Evolutionary conservation across 2,888 invertebrate species (phyloP).

Genomic region (Ornithoptera priamus): DNA sequence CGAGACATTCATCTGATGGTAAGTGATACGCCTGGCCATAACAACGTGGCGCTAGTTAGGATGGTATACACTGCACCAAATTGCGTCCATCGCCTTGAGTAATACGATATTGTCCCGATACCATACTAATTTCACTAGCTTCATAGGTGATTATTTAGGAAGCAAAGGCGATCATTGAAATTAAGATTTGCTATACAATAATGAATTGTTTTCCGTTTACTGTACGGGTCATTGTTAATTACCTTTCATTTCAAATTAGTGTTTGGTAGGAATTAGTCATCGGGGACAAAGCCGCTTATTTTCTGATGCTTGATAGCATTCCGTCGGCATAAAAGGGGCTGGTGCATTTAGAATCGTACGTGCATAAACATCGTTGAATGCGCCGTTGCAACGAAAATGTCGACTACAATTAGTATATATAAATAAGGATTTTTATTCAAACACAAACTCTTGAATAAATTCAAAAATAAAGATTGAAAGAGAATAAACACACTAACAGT

Average conservation of each 20-base stretch:
- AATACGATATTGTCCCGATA: no score
- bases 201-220: slow-evolving; percentile 3
- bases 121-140: no score
- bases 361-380: background rate
- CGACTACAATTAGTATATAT: background rate
- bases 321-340: slow-evolving; percentile 3
- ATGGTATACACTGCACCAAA: no score
- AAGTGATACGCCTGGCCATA: no score
- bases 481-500: no score
- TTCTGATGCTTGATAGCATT: slow-evolving; percentile 14
- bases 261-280: slow-evolving; percentile 23
- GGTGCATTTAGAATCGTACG: background rate
- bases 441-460: no score
- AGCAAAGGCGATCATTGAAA: background rate
- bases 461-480: no score
- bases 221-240: slow-evolving; percentile 7
- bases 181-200: slow-evolving; percentile 4
- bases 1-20: no score
- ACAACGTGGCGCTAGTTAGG: no score
- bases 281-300: slow-evolving; percentile 7
- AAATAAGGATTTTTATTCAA: no score
- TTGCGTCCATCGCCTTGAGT: no score
- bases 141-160: slow-evolving; percentile 1
- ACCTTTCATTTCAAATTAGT: slow-evolving; percentile 5
- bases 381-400: background rate